Percentiles rank a stretch among this genome's conserved stretches.
phyloP scores from a whole-genome alignment of 1,140 invertebrate genomes.

The Bacillus rossius region DNA sequence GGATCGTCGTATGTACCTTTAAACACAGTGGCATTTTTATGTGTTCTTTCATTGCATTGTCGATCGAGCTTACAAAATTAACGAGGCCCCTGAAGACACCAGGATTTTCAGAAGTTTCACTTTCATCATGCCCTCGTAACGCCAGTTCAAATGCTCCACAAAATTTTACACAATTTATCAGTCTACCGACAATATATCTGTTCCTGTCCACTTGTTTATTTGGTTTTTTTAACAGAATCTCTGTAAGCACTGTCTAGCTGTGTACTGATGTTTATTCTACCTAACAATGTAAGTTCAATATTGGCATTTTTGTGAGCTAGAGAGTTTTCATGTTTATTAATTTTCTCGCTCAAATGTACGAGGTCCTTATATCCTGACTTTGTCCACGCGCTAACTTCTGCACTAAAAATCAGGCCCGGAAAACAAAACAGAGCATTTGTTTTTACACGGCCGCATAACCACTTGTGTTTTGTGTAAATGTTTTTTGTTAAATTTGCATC shows the following conservation, averaged over 20 bases:
- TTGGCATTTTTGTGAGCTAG: conserved; percentile 7
- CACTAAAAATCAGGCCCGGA: conserved; percentile 24
- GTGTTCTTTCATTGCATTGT: conserved; percentile 27
- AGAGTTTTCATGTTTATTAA: conserved; percentile 18
- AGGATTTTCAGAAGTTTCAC: conserved; percentile 15
- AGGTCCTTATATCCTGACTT: conserved; percentile 15
- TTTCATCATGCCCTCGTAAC: conserved; percentile 28
- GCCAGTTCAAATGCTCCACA: conserved; percentile 31
- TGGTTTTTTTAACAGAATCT: conserved; percentile 18
- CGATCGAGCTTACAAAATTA: conserved; percentile 25
- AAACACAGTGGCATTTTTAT: conserved; percentile 29
- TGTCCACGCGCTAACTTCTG: conserved; percentile 19
- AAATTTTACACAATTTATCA: conserved; percentile 35
- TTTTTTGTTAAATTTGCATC: conserved; percentile 19
- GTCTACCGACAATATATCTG: conserved; percentile 30
- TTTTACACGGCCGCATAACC: conserved; percentile 22
- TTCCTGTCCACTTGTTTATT: conserved; percentile 34
- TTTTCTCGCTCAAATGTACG: conserved; percentile 14
- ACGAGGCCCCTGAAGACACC: conserved; percentile 22
- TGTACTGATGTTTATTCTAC: conserved; percentile 1
- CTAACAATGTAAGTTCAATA: conserved; percentile 4
- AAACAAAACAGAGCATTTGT: conserved; percentile 26
- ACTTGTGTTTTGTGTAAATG: conserved; percentile 14
- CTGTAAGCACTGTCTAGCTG: conserved; percentile 3
- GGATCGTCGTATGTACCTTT: conserved; percentile 32